Base-by-base conservation (phyloP, 2,888 invertebrate species). In the Leptopilina myrica region DNA sequence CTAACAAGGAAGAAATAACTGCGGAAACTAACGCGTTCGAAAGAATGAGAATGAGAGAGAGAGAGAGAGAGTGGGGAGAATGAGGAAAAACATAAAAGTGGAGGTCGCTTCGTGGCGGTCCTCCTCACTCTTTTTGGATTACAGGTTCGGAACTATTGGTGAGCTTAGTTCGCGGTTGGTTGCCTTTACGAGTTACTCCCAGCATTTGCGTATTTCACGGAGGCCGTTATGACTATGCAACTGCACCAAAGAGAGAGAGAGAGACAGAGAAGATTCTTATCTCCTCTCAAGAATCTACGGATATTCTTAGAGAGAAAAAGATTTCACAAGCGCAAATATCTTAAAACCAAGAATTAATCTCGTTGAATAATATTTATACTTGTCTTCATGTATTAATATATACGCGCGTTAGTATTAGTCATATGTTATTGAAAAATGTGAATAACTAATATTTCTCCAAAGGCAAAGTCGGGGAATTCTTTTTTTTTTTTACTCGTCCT, bases 171-270 rank as follows among this genome's bases (percentile, higher is more conserved):
- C 83, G 87, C 85, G 87, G 87, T 86, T 84, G 87, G 86, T 84
- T 87, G 86, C 86, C 84, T 86, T 87, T 87, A 87, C 87, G 87
- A 87, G 87, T 85, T 86, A 84, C 82, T 85, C 83, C 49, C 49
- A 80, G 86, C 86, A 87, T 88, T 87, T 87, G 87, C 87, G 87
- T 87, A 87, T 87, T 88, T 87, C 87, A 88, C 84, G 79, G 83
- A 81, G 84, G 84, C 85, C 86, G 87, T 87, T 87, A 87, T 86
- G 86, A 87, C 85, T 49, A 49, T 85, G 79, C 80, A 82, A 64
- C 82, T 83, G 80, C 79, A 82, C 84, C 83, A 65, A 76, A n/a
- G 5, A 43, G 43, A 43, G 4, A 43, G 43, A 43, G 43, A 43
- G 33, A 33, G 33, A 33, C 4, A 43, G 43, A n/a, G 76, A 64